These are phyloP conservation scores for Andrena minutula DNA, from an alignment of 2,888 invertebrate genomes.

Conservation along the genomic window DNA sequence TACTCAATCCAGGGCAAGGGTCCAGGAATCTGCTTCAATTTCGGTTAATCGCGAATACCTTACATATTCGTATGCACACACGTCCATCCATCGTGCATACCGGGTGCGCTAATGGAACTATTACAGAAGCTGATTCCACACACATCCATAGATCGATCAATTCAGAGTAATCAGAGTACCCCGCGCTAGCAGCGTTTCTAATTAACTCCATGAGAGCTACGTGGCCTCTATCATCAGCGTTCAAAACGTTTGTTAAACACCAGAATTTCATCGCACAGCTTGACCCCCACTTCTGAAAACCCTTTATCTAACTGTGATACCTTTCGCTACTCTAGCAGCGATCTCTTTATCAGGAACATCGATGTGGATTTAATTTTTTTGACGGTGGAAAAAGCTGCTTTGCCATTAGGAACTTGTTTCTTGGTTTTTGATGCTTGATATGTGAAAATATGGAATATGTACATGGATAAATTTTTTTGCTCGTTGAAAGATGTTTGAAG, in stretches of 20 bases:
- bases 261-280: neutral
- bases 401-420: no score
- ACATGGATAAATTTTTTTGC: no score
- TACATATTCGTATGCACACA: conserved; percentile 77
- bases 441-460: no score
- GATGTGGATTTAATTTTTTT: no score
- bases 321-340: no score
- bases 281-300: neutral
- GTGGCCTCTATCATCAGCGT: conserved; percentile 29
- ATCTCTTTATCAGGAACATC: no score
- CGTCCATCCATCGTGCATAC: conserved; percentile 70
- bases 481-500: no score
- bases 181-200: conserved; percentile 64
- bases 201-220: conserved; percentile 71
- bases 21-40: conserved; percentile 73
- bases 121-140: conserved; percentile 67
- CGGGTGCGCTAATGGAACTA: conserved; percentile 76
- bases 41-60: conserved; percentile 78
- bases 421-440: no score
- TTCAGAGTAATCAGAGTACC: conserved; percentile 74
- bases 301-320: neutral
- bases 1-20: conserved; percentile 2
- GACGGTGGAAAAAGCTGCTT: no score
- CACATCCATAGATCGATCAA: conserved; percentile 77
- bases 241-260: conserved; percentile 4